These are phyloP conservation scores for Cerceris ruficornis DNA, from an alignment of 2,888 invertebrate species.

Conservation along the genomic window DNA sequence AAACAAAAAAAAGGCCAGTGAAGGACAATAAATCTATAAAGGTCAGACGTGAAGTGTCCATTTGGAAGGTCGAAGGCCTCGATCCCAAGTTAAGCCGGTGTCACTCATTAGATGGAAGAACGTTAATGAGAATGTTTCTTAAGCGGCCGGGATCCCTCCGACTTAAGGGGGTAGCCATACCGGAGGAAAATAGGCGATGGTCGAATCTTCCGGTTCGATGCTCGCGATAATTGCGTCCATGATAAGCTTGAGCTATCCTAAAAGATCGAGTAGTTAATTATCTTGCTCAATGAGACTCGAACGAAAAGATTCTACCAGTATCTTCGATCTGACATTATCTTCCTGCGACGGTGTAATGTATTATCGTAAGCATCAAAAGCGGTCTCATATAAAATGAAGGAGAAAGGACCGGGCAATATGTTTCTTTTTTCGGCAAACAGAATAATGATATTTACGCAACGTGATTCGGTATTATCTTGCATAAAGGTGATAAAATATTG, in stretches of 20 bases:
- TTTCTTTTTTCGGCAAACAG: neutral
- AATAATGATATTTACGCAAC: neutral
- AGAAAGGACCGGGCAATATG: neutral
- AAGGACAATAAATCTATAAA: conserved; percentile 33
- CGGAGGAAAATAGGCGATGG: conserved; percentile 34
- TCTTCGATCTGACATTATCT: conserved; percentile 7
- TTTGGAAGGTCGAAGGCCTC: conserved; percentile 17
- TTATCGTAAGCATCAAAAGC: neutral
- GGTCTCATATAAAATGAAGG: neutral
- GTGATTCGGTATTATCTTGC: neutral
- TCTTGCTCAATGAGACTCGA: conserved; percentile 11
- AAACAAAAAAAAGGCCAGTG: conserved; percentile 1
- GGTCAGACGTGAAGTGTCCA: conserved; percentile 2
- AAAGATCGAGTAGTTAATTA: conserved; percentile 35
- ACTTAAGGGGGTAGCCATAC: conserved; percentile 17
- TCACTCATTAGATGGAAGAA: conserved; percentile 35
- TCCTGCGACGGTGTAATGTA: neutral
- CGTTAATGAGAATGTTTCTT: conserved; percentile 52
- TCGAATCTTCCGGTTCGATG: conserved; percentile 36
- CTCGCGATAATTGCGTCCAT: conserved; percentile 45
- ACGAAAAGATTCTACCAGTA: conserved; percentile 18
- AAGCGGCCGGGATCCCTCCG: conserved; percentile 21
- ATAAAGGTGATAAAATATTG: conserved; percentile 8
- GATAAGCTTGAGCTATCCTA: conserved; percentile 23
- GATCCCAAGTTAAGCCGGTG: conserved; percentile 19